A percentile compares a stretch with the other conserved stretches of the same genome.
Conservation (phyloP, 1,140 invertebrate genomes). For the Drosophila mayri region DNA sequence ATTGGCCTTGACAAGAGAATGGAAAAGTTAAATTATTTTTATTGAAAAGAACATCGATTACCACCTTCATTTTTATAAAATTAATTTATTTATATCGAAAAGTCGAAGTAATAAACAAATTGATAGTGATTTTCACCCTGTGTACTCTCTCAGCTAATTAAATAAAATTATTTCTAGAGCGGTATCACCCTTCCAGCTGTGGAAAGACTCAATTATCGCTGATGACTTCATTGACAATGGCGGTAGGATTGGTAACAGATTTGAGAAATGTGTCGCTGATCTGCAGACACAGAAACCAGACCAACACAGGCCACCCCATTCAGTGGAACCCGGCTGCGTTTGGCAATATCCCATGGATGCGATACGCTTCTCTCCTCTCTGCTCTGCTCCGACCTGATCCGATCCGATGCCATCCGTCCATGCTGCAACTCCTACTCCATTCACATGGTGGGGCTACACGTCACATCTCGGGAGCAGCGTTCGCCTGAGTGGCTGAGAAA, state of each 20-base stretch:
- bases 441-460: slow-evolving; percentile 54
- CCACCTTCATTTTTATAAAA: too few relatives aligned
- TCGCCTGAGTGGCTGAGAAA: slow-evolving; percentile 17
- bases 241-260: slow-evolving; percentile 48
- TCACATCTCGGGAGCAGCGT: slow-evolving; percentile 22
- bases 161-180: neutral
- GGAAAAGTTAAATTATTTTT: neutral
- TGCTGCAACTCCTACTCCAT: slow-evolving; percentile 71
- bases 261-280: slow-evolving; percentile 73
- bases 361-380: neutral
- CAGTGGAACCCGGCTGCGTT: slow-evolving; percentile 45
- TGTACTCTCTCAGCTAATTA: neutral
- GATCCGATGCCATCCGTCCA: slow-evolving; percentile 27
- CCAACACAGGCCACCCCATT: slow-evolving; percentile 43
- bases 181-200: neutral
- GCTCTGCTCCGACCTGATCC: neutral
- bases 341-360: slow-evolving; percentile 64
- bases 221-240: slow-evolving; percentile 60
- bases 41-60: neutral
- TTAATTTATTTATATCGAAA: neutral
- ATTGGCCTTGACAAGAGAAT: neutral
- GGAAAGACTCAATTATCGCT: slow-evolving; percentile 46
- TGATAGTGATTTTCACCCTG: neutral
- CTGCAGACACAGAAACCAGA: slow-evolving; percentile 18
- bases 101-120: neutral